A percentile compares a stretch with the other conserved stretches of the same genome.
Evolutionary conservation across 1,140 invertebrate species (phyloP).

Genomic region (Sitophilus oryzae): DNA sequence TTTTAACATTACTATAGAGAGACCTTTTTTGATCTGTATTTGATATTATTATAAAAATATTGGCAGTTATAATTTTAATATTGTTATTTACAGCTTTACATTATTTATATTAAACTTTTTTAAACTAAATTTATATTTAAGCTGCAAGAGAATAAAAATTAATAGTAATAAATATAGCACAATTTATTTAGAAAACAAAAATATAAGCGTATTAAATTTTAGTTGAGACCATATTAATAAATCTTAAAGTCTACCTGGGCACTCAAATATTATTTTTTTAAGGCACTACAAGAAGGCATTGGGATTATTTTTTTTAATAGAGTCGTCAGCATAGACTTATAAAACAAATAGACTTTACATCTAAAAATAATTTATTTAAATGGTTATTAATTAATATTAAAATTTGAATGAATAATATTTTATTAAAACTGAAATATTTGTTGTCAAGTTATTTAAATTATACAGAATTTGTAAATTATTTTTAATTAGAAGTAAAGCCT

Average conservation of each 20-base stretch:
- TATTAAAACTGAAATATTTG: no score
- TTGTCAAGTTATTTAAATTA: no score
- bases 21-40: not conserved
- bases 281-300: constrained; percentile 6
- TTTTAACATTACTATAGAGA: not conserved
- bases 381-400: no score
- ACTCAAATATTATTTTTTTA: not conserved
- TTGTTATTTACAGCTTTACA: not conserved
- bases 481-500: not conserved
- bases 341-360: not conserved
- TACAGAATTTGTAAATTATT: not conserved
- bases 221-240: constrained; percentile 13
- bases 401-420: no score
- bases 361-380: no score
- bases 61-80: not conserved
- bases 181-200: not conserved
- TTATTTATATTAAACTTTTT: not conserved
- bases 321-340: not conserved
- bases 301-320: not conserved
- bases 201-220: constrained; percentile 23
- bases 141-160: not conserved
- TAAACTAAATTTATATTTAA: not conserved
- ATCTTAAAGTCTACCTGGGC: constrained; percentile 9
- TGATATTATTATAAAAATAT: not conserved
- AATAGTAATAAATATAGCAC: not conserved